Conservation (phyloP, 2,113 vertebrate genomes). For the Electrona antarctica region DNA sequence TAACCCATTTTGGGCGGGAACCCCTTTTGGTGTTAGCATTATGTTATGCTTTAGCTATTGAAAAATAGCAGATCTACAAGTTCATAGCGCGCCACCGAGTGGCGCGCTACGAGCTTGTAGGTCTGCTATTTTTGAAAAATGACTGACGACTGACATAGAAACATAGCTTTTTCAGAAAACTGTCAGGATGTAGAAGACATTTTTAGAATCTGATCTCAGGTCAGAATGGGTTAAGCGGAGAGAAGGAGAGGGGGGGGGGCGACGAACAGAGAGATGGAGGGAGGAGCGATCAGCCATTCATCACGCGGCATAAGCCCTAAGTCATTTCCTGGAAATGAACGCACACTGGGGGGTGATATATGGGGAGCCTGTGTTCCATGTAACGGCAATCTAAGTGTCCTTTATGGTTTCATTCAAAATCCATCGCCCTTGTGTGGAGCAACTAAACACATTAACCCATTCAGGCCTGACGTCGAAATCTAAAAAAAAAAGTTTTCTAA, state of each 20-base stretch:
- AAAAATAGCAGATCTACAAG: no score
- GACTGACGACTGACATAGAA: no score
- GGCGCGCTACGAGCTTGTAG: no score
- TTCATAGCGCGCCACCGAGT: no score
- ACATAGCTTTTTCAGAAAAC: no score
- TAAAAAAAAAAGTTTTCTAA: no score
- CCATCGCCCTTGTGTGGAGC: conserved; percentile 62
- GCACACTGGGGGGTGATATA: conserved; percentile 65
- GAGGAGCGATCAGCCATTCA: conserved; percentile 57
- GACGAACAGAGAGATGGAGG: neutral
- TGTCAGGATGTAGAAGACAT: no score
- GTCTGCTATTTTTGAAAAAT: no score
- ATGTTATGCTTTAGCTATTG: no score
- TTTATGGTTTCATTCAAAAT: conserved; percentile 73
- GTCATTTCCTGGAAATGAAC: conserved; percentile 71
- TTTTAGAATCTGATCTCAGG: no score
- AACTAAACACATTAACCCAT: conserved; percentile 62
- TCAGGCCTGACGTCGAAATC: no score
- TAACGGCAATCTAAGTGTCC: conserved; percentile 72
- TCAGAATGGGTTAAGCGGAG: conserved; percentile 25
- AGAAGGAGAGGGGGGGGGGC: neutral
- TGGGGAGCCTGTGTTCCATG: conserved; percentile 62
- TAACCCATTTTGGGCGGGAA: neutral
- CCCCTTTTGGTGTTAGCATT: no score
- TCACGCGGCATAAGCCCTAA: conserved; percentile 55